Evolutionary conservation across 2,797 vertebrate species (phyloP).

Genomic region (Propithecus perrieri): DNA sequence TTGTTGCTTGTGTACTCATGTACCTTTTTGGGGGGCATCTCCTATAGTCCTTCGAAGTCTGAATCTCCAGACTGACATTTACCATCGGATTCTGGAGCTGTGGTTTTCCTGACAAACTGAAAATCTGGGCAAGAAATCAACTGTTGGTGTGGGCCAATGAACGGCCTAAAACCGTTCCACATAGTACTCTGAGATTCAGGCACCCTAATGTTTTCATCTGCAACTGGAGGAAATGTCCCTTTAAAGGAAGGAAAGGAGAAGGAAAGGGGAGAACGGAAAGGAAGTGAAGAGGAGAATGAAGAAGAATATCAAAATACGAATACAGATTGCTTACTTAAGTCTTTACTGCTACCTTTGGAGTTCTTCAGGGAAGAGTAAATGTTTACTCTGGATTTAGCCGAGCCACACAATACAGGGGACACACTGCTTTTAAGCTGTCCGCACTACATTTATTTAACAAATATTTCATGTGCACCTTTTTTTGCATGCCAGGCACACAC

Average conservation of each 20-base stretch:
- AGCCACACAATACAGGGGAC: not conserved
- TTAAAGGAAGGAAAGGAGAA: not conserved
- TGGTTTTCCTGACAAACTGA: not conserved
- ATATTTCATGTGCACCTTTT: not conserved
- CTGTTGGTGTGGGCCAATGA: not conserved
- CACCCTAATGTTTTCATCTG: not conserved
- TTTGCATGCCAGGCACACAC: not conserved
- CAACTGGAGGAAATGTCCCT: not conserved
- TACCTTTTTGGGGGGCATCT: not conserved
- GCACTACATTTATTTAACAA: not conserved
- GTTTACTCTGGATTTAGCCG: not conserved
- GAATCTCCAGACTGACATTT: not conserved
- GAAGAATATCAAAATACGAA: not conserved
- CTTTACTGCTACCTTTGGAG: not conserved
- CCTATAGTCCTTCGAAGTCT: not conserved
- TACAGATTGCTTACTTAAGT: not conserved
- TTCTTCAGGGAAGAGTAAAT: conserved; percentile 36
- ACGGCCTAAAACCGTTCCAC: not conserved
- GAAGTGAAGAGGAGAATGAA: not conserved
- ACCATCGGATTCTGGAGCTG: not conserved
- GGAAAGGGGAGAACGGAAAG: not conserved
- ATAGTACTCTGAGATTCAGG: not conserved
- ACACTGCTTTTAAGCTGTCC: not conserved
- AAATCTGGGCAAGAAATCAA: conserved; percentile 32
- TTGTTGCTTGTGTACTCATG: not conserved